Percentiles rank a stretch among this genome's conserved stretches.
phyloP scores from a whole-genome alignment of 30 jellyfish, hydroid and myxozoan species.

The Chrysaora quinquecirrha region DNA sequence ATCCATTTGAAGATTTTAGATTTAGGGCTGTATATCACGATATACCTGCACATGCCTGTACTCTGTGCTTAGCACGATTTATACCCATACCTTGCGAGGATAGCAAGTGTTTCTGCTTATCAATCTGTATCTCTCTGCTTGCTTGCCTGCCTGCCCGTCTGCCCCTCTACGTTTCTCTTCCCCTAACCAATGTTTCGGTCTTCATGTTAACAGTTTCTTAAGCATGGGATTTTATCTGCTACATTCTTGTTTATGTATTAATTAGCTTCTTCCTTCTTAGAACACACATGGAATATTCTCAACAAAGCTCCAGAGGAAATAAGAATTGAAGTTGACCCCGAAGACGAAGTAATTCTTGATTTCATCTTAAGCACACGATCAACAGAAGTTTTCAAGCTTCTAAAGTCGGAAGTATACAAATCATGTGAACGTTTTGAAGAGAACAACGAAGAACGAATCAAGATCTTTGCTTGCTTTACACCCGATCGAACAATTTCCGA shows the following conservation, averaged over 20 bases:
- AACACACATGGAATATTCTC: slow-evolving; percentile 28
- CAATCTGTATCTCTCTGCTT: too few species aligned
- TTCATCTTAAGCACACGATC: neutral
- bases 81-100: too few species aligned
- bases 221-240: neutral
- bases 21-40: too few species aligned
- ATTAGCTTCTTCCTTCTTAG: neutral
- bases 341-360: slow-evolving; percentile 6
- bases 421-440: neutral
- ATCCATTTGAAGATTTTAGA: too few species aligned
- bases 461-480: neutral
- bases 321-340: neutral
- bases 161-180: too few species aligned
- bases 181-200: too few species aligned
- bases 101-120: too few species aligned
- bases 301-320: slow-evolving; percentile 29
- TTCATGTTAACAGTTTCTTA: too few species aligned
- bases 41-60: too few species aligned
- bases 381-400: neutral
- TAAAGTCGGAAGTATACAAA: slow-evolving; percentile 14
- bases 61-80: too few species aligned
- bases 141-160: too few species aligned
- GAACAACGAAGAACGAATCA: neutral
- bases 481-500: neutral
- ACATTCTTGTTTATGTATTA: neutral